Evolutionary conservation across 2,797 vertebrate genomes (phyloP).

Genomic region (Characodon lateralis): DNA sequence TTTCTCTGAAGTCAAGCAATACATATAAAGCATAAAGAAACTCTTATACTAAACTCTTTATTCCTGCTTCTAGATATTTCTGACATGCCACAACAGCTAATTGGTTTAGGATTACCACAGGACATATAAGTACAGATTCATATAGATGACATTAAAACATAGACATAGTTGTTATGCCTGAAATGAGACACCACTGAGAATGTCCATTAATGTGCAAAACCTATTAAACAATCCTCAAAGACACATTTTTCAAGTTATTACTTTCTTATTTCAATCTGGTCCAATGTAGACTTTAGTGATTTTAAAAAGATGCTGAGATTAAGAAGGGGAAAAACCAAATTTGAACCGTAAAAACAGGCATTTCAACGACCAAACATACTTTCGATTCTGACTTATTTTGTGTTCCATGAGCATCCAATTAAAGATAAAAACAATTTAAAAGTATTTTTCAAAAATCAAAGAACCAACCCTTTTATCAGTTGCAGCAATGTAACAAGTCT

Average conservation of each 20-base stretch:
- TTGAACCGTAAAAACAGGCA: background rate
- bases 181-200: background rate
- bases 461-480: no score
- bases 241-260: background rate
- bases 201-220: background rate
- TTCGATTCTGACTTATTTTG: background rate
- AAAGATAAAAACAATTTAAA: background rate
- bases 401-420: background rate
- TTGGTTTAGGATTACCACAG: no score
- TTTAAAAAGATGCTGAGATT: background rate
- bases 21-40: conserved; percentile 9
- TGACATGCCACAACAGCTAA: background rate
- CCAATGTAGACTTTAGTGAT: background rate
- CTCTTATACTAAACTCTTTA: background rate
- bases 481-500: no score
- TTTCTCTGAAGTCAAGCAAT: conserved; percentile 4
- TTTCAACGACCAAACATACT: background rate
- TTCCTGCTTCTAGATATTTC: background rate
- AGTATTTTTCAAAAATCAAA: no score
- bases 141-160: background rate
- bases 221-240: background rate
- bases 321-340: background rate
- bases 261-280: background rate
- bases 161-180: background rate
- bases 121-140: background rate